Conservation (phyloP, 2,113 vertebrate genomes). For the Cheirogaleus medius region DNA sequence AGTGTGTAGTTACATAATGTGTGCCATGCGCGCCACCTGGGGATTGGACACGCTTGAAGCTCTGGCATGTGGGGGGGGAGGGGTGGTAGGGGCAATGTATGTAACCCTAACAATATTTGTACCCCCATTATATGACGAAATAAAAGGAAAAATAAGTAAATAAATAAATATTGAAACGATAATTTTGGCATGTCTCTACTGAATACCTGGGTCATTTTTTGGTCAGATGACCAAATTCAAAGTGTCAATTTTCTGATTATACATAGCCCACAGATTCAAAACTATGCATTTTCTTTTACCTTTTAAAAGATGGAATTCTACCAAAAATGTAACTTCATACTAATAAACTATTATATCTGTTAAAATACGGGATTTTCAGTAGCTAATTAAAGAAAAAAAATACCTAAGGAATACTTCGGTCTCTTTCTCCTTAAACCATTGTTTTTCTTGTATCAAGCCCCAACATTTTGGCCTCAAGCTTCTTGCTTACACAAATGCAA, state of each 20-base stretch:
- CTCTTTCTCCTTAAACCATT: background rate
- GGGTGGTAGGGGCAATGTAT: too few species aligned
- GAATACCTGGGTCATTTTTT: background rate
- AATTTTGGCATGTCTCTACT: background rate
- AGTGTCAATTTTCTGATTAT: background rate
- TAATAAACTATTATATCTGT: background rate
- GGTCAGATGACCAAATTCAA: background rate
- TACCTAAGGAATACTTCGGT: background rate
- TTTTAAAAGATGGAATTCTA: constrained; percentile 1
- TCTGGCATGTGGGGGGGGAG: too few species aligned
- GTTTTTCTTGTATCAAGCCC: background rate
- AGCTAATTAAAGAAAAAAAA: background rate
- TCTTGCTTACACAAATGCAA: background rate
- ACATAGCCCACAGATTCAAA: background rate
- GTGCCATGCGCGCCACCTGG: too few species aligned
- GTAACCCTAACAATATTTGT: too few species aligned
- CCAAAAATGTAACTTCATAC: background rate
- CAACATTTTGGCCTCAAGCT: background rate
- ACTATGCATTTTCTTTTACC: constrained; percentile 27
- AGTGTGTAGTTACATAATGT: too few species aligned
- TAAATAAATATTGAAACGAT: background rate
- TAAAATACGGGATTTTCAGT: background rate
- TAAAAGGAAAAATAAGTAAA: too few species aligned
- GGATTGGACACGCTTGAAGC: too few species aligned
- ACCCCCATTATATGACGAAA: too few species aligned